Conservation (phyloP, 2,797 vertebrate species). For the Euphonia xanthogaster region DNA sequence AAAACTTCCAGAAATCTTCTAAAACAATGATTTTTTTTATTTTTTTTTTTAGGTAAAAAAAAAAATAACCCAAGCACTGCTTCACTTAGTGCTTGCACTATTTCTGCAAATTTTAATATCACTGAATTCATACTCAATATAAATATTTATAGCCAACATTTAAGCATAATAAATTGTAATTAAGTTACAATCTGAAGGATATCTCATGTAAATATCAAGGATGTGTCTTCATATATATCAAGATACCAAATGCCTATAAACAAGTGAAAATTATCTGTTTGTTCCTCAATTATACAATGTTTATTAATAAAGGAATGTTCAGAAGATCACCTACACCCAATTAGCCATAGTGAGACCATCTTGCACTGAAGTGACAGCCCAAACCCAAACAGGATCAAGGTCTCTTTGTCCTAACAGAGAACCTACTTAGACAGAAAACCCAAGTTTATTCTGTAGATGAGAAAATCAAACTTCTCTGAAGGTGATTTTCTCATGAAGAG, state of each 20-base stretch:
- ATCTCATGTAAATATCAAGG: background rate
- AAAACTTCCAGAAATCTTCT: background rate
- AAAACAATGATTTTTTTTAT: background rate
- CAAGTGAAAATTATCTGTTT: background rate
- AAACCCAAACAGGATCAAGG: background rate
- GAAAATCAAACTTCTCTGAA: background rate
- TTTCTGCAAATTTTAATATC: background rate
- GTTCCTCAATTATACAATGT: background rate
- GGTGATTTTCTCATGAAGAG: background rate
- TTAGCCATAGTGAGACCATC: background rate
- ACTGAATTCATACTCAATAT: background rate
- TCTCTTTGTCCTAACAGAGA: background rate
- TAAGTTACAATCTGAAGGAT: background rate
- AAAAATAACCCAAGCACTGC: background rate
- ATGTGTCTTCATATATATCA: too few relatives aligned
- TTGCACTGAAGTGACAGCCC: background rate
- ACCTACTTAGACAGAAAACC: background rate
- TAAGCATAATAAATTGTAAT: background rate
- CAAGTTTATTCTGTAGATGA: background rate
- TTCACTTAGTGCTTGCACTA: background rate
- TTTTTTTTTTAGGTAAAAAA: background rate
- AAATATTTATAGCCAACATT: background rate
- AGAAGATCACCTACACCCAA: background rate
- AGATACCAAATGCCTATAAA: background rate
- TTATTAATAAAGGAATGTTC: background rate